Conservation (phyloP, 2,888 invertebrate species). For the Tipula confusa region DNA sequence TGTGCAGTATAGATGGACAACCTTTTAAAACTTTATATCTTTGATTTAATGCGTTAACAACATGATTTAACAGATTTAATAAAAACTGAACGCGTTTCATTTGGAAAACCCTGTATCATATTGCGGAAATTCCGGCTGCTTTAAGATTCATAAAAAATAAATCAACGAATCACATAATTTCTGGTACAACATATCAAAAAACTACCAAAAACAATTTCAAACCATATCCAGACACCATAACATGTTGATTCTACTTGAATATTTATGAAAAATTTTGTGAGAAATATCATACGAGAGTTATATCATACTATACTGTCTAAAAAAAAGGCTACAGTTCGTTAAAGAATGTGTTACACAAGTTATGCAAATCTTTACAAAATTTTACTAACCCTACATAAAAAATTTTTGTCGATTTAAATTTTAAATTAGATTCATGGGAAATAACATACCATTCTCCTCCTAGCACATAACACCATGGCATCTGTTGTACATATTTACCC, state of each 20-base stretch:
- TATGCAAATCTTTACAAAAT: background rate
- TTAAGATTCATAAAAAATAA: background rate
- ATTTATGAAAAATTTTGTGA: background rate
- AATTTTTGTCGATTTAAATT: background rate
- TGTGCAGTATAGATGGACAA: no score
- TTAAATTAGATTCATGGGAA: background rate
- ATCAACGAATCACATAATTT: background rate
- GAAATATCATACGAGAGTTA: background rate
- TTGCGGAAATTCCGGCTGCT: no score
- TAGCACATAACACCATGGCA: background rate
- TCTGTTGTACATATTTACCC: background rate
- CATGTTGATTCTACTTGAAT: constrained; percentile 25
- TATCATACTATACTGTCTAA: background rate
- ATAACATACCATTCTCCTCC: background rate
- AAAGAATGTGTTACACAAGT: background rate
- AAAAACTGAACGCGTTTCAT: no score
- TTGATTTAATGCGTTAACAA: no score
- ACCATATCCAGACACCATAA: background rate
- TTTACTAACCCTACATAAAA: background rate
- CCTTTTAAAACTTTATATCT: no score
- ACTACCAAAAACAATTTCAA: background rate
- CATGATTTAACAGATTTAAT: no score
- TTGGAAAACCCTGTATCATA: no score
- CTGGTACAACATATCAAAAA: background rate
- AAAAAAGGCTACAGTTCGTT: background rate